Evolutionary conservation across 2,888 invertebrate genomes (phyloP), one percentile per base, ranked within the genome.

Genomic region (Malthinus flaveolus): DNA sequence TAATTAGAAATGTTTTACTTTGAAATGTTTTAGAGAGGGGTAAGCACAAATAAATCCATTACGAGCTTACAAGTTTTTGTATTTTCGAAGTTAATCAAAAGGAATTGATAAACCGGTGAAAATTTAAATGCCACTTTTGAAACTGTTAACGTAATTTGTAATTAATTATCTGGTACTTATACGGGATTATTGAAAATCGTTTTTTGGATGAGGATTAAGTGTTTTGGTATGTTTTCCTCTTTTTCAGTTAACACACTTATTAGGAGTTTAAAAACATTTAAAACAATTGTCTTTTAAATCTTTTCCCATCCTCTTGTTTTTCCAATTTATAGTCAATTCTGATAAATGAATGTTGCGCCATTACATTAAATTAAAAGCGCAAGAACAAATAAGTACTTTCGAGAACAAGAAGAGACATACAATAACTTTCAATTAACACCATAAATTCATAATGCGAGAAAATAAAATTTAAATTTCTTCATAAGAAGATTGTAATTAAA

Each of bases 221-320:
- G 23, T 23, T 23, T 23, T 23, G 2, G 23, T 23, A 23, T 23
- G 2, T 23, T 23, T 23, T 23, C 23, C 5, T 23, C 23, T 23
- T 23, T 23, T 23, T 23, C 23, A 23, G 5, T 23, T 23, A 23
- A 23, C 23, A 23, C 23, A 23, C 23, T 23, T 23, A 3, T 3
- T 23, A 23, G 2, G 23, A 3, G 23, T 23, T 23, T 3, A 23
- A 23, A 23, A 5, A 23, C 23, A 23, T 23, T 23, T 23, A 42
- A 42, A 42, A 15, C 23, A 42, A 42, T 42, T 42, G 39, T 42
- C 39, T 15, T 13, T 37, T 42, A 42, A 42, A 42, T 42, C 39
- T 42, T 42, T 5, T 23, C 23, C 13, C n/a, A 42, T 42, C 13
- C 23, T 23, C 23, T 42, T 42, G 23, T 42, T 42, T 42, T 42